phyloP scores from a whole-genome alignment of 2,888 invertebrate genomes.

The Nephrotoma appendiculata region DNA sequence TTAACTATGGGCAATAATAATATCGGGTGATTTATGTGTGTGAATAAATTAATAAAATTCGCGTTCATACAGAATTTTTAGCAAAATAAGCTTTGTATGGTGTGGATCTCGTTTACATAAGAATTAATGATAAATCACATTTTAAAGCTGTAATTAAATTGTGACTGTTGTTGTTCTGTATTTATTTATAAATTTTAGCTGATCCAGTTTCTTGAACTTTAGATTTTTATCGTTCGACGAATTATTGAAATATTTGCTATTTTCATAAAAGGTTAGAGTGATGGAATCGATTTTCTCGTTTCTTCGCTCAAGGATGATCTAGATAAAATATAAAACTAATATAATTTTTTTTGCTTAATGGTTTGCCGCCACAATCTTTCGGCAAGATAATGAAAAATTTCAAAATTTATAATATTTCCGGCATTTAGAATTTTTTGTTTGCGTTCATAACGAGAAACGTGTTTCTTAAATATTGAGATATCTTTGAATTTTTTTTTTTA shows the following conservation, averaged over 20 bases:
- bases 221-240: background rate
- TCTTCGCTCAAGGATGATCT: background rate
- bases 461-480: no score
- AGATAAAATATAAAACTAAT: background rate
- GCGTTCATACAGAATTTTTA: background rate
- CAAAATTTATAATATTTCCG: no score
- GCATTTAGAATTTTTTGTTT: no score
- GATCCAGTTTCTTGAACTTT: background rate
- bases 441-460: no score
- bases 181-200: background rate
- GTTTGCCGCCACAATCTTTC: background rate
- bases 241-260: background rate
- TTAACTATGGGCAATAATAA: background rate
- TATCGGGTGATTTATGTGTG: background rate
- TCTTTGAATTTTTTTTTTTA: no score
- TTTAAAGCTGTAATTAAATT: background rate
- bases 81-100: background rate
- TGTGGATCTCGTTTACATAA: background rate
- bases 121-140: background rate
- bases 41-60: background rate
- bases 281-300: background rate
- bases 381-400: background rate
- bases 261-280: background rate
- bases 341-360: background rate
- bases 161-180: no score